A percentile compares a stretch with the other conserved stretches of the same genome.
These are phyloP conservation scores for Ctenomys sociabilis DNA, from an alignment of 2,113 vertebrate species.

Conservation along the genomic window DNA sequence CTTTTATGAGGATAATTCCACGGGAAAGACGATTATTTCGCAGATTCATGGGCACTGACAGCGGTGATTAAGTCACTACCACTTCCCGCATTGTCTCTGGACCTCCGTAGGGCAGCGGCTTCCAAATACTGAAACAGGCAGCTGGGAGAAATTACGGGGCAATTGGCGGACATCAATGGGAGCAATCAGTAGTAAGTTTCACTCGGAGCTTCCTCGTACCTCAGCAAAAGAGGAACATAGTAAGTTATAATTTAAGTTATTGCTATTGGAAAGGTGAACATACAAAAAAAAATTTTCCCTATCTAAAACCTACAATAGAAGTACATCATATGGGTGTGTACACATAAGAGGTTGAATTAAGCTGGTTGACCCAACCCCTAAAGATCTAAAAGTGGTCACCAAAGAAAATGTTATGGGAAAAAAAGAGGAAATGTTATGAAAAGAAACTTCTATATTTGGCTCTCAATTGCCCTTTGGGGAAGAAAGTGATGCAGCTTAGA, in stretches of 20 bases:
- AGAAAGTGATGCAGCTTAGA: neutral
- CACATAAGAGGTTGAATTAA: neutral
- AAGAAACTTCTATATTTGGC: neutral
- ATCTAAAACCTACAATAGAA: neutral
- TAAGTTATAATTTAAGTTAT: neutral
- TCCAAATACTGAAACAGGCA: slow-evolving; percentile 49
- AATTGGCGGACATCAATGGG: neutral
- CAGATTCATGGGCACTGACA: neutral
- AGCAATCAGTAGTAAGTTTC: neutral
- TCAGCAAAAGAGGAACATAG: neutral
- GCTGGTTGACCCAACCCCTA: neutral
- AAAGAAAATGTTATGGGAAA: neutral
- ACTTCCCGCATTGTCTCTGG: neutral
- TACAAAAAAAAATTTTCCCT: neutral
- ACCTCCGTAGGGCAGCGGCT: neutral
- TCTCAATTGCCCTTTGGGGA: neutral
- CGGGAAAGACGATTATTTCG: slow-evolving; percentile 14
- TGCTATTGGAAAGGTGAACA: neutral
- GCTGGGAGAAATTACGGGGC: neutral
- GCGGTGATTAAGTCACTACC: neutral
- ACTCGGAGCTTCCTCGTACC: neutral
- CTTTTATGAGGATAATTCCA: slow-evolving; percentile 19
- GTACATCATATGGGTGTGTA: neutral
- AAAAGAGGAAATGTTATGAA: slow-evolving; percentile 17
- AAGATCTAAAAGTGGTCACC: neutral